These are phyloP conservation scores for Dynastes hyllus DNA, from an alignment of 2,888 invertebrate species.

Conservation along the genomic window DNA sequence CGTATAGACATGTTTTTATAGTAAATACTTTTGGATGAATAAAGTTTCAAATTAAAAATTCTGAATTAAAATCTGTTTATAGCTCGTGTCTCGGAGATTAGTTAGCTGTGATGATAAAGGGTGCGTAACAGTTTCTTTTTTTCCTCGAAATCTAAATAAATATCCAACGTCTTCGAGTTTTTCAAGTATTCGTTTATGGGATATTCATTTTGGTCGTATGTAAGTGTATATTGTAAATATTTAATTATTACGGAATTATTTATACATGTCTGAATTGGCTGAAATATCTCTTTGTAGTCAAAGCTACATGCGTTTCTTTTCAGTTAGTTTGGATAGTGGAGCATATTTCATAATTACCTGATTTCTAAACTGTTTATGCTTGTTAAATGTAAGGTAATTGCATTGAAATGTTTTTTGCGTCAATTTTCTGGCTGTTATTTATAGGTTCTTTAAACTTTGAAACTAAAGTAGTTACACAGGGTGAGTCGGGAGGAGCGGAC, in stretches of 20 bases:
- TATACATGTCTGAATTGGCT: background rate
- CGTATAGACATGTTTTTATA: background rate
- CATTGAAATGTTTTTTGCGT: no score
- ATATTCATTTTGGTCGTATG: background rate
- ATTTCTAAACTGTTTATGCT: no score
- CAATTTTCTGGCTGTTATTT: no score
- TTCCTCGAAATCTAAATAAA: background rate
- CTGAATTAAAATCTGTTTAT: conserved; percentile 19
- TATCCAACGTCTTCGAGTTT: background rate
- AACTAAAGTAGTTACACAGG: no score
- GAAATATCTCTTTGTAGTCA: background rate
- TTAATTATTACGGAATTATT: background rate
- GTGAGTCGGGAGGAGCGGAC: no score
- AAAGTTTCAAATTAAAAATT: conserved; percentile 15
- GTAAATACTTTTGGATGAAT: conserved; percentile 16
- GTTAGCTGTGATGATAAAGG: background rate
- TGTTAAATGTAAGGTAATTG: no score
- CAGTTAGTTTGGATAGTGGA: no score
- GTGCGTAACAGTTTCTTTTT: background rate
- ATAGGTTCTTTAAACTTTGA: no score
- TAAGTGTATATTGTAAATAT: background rate
- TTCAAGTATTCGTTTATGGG: background rate
- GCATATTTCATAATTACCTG: no score
- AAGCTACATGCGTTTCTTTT: no score
- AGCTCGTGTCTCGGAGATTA: background rate